Percentiles rank a stretch among this genome's conserved stretches.
Conservation (phyloP, 1,140 invertebrate genomes). For the Tetranychus urticae region DNA sequence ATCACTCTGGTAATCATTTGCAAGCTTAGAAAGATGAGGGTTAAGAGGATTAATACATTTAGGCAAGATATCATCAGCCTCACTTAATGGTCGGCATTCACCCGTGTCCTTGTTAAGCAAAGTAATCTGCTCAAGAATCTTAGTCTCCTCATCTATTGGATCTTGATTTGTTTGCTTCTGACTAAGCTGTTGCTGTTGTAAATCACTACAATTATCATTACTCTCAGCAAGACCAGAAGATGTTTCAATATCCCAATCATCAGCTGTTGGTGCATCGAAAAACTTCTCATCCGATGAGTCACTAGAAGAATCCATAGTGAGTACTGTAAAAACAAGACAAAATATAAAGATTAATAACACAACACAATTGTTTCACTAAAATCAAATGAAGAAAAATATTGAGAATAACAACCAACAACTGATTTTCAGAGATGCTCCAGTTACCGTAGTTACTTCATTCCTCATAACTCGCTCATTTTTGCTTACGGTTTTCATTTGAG, state of each 20-base stretch:
- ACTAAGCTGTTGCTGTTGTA: neutral
- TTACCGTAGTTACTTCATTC: no score
- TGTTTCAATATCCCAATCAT: neutral
- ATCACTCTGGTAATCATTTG: conserved; percentile 19
- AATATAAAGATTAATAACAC: no score
- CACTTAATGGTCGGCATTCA: conserved; percentile 58
- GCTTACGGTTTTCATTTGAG: no score
- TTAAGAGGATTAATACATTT: conserved; percentile 75
- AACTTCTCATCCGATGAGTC: neutral
- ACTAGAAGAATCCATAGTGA: neutral
- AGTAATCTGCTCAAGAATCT: conserved; percentile 75
- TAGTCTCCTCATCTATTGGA: conserved; percentile 15
- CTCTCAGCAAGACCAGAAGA: neutral
- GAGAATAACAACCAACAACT: no score
- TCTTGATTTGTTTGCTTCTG: neutral
- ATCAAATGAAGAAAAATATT: no score
- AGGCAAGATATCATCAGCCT: conserved; percentile 67
- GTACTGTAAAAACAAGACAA: no score
- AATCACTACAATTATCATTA: neutral
- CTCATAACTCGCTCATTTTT: no score
- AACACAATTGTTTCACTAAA: no score
- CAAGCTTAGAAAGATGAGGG: conserved; percentile 76
- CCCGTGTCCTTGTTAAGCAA: conserved; percentile 84
- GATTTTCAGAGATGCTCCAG: no score
- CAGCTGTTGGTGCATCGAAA: neutral